Evolutionary conservation across 1,140 invertebrate species (phyloP), one percentile per base, ranked within the genome.

Genomic region (Drosophila punjabiensis): DNA sequence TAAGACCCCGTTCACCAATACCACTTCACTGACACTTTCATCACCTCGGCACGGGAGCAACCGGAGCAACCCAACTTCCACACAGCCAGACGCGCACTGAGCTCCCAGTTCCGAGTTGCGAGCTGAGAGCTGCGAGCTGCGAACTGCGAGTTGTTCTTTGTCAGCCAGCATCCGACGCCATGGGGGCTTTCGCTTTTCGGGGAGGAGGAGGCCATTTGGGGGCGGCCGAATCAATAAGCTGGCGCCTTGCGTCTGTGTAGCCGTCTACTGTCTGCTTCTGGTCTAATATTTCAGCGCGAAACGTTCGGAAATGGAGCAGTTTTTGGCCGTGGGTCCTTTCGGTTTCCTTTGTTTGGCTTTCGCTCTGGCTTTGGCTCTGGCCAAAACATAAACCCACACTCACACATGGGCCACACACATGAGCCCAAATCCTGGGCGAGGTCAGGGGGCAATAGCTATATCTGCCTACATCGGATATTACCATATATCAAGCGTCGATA

Each of bases 71-170:
- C 74, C 69, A 76, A 85, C 82, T 90, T 69, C 58, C 64, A 73
- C 79, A 90, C 86, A 90, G 86, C 82, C 87, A 90, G 82, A 86
- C 86, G 87, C 87, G 86, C 86, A 90, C 86, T 86, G 76, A 90
- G 52, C 58, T 48, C 64, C 32, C 24, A 56, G 45, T 58, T 33
- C 50, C 35, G 43, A 59, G 56, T 71, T 45, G 48, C 24, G 24
- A n/a, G n/a, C n/a, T n/a, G n/a, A 24, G 39, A 65, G 45, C 9
- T 52, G 8, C 53, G 43, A 41, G 30, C 63, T 37, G 58, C 37
- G 37, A 59, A 37, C 61, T 45, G 56, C 32, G 28, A 58, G 55
- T 59, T 39, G 55, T 59, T 39, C 58, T 55, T 74, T 75, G 47
- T 64, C 52, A 53, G 50, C 16, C 84, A 88, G 84, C 84, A 83